Conservation (phyloP, 2,888 invertebrate genomes). For the Camponotus fellah region DNA sequence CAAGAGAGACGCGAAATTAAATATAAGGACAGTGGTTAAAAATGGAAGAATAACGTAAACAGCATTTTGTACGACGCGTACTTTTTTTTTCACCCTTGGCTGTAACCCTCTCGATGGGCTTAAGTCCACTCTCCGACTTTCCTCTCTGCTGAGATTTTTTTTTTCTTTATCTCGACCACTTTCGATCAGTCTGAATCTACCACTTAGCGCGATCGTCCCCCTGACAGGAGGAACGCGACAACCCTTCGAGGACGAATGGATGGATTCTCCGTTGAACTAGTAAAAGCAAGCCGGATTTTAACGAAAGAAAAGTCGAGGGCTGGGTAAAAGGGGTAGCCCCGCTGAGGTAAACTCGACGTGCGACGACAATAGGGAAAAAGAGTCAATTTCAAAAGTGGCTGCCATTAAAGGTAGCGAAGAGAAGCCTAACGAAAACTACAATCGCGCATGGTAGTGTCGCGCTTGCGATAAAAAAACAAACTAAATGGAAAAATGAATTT, state of each 20-base stretch:
- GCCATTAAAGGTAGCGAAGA: background rate
- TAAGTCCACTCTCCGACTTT: conserved; percentile 65
- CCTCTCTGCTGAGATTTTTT: conserved; percentile 47
- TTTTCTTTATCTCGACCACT: conserved; percentile 44
- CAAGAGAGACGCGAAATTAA: conserved; percentile 20
- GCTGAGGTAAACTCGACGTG: conserved; percentile 14
- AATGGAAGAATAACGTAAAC: conserved; percentile 63
- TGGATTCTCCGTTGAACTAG: conserved; percentile 45
- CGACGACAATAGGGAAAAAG: conserved; percentile 38
- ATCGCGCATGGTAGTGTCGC: background rate
- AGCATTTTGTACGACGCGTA: conserved; percentile 73
- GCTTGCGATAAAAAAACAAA: conserved; percentile 20
- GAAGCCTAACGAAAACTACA: conserved; percentile 36
- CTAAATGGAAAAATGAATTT: background rate
- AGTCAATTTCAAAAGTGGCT: conserved; percentile 58
- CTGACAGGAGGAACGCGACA: conserved; percentile 52
- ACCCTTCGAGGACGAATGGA: conserved; percentile 66
- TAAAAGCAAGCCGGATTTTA: conserved; percentile 54
- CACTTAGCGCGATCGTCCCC: conserved; percentile 66
- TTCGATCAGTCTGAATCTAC: conserved; percentile 70
- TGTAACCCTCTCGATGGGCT: conserved; percentile 64
- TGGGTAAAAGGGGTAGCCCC: background rate
- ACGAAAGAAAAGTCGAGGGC: conserved; percentile 18
- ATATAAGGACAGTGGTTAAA: conserved; percentile 48
- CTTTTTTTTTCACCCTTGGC: conserved; percentile 60